phyloP scores from a whole-genome alignment of 2,797 vertebrate genomes.

The Remorina albescens region DNA sequence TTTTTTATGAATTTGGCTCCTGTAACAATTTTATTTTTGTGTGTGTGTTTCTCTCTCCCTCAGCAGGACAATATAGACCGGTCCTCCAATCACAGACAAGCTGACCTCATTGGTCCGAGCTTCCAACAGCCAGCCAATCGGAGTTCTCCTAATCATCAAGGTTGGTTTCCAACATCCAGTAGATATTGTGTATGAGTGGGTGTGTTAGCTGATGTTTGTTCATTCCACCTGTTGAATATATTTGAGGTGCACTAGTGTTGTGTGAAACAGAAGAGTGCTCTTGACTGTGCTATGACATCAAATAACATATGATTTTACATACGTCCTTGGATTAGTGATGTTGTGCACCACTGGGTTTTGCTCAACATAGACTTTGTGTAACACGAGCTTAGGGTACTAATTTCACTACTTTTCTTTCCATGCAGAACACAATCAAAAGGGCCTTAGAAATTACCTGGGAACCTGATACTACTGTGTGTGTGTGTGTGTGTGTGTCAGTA shows the following conservation, averaged over 20 bases:
- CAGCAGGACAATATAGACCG: slow-evolving; percentile 93
- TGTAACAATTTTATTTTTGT: not conserved
- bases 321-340: not conserved
- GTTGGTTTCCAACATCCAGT: slow-evolving; percentile 75
- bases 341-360: not conserved
- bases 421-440: not conserved
- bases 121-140: slow-evolving; percentile 86
- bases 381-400: slow-evolving; percentile 13
- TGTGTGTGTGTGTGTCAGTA: not conserved
- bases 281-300: slow-evolving; percentile 9
- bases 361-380: not conserved
- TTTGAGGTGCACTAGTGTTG: slow-evolving; percentile 10
- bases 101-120: slow-evolving; percentile 85
- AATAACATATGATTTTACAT: slow-evolving; percentile 15
- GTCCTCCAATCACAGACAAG: slow-evolving; percentile 84
- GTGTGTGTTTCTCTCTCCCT: slow-evolving; percentile 63
- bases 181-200: not conserved
- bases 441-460: slow-evolving; percentile 13
- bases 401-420: slow-evolving; percentile 5
- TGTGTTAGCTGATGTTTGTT: not conserved
- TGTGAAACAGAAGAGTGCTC: not conserved
- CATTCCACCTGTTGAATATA: slow-evolving; percentile 7
- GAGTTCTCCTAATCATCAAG: slow-evolving; percentile 89
- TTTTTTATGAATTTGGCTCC: not conserved
- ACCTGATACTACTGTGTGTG: not conserved